Base-by-base conservation (phyloP, 2,113 vertebrate species). In the Colossoma macropomum region DNA sequence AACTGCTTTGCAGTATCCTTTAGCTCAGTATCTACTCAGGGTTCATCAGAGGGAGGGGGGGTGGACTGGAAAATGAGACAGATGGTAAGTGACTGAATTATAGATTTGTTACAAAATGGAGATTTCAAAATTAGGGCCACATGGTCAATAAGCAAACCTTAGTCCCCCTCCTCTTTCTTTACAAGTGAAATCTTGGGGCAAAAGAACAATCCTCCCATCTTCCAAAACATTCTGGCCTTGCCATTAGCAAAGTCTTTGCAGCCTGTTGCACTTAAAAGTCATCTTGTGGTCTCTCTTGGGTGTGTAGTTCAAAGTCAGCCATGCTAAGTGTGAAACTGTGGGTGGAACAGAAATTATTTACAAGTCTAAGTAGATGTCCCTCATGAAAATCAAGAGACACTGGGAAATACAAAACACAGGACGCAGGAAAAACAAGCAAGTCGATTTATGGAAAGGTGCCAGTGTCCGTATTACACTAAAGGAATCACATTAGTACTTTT, bases 71-170 rank as follows among this genome's bases (percentile, higher is more conserved):
- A 34, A 11, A 21, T 23, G 59, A 65, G 32, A 72, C 28, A 80
- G 50, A 68, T 68, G 70, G 48, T 60, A 75, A 75, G 34, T 66
- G 59, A 75, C 32, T 32, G 52, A 45, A 75, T 48, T 38, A 70
- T 66, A 69, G 65, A 80, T 32, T 34, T 48, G 21, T 38, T 45
- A 56, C 70, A 79, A 70, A 79, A 79, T 50, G 65, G 34, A 34
- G 25, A 34, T 71, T 45, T 45, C 23, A 71, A 25, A 71, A 45
- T 71, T 50, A 68, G 48, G 54, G 30, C 62, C 10, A 63, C 45
- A 50, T 41, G 15, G 65, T 21, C 2, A 23, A 34, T 7, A 54
- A 48, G 28, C 3, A 52, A 79, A 25, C 30, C 23, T 15, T 25
- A 41, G 70, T 41, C 69, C 1, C 69, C 1, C 7, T n/a, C 32